Evolutionary conservation across 2,113 vertebrate species (phyloP).

Genomic region (Lagopus leucura): DNA sequence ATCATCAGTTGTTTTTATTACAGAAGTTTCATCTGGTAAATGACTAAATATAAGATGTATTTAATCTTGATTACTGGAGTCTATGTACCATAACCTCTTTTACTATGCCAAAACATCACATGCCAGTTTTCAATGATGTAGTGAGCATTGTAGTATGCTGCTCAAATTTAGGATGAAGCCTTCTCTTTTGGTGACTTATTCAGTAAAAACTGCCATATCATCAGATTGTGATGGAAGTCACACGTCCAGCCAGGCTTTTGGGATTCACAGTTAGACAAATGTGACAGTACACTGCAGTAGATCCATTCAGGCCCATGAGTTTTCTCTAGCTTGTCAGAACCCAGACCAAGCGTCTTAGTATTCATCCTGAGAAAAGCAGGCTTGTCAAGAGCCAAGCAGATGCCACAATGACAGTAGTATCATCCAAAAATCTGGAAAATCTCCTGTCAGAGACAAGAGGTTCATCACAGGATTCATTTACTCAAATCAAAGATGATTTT

Average conservation of each 20-base stretch:
- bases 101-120: neutral
- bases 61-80: neutral
- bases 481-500: neutral
- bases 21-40: neutral
- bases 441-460: neutral
- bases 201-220: neutral
- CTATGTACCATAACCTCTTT: neutral
- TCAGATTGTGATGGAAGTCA: neutral
- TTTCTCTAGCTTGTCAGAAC: neutral
- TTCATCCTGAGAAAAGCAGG: neutral
- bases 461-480: neutral
- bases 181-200: neutral
- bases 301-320: neutral
- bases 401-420: neutral
- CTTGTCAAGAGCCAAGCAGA: neutral
- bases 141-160: neutral
- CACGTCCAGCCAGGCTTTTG: neutral
- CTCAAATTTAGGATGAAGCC: neutral
- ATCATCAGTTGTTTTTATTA: neutral
- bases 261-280: neutral
- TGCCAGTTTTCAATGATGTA: neutral
- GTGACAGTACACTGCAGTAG: neutral
- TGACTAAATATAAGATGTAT: neutral
- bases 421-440: neutral
- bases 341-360: neutral